These are phyloP conservation scores for Anguilla marmorata DNA, from an alignment of 2,797 vertebrate genomes.

Conservation along the genomic window DNA sequence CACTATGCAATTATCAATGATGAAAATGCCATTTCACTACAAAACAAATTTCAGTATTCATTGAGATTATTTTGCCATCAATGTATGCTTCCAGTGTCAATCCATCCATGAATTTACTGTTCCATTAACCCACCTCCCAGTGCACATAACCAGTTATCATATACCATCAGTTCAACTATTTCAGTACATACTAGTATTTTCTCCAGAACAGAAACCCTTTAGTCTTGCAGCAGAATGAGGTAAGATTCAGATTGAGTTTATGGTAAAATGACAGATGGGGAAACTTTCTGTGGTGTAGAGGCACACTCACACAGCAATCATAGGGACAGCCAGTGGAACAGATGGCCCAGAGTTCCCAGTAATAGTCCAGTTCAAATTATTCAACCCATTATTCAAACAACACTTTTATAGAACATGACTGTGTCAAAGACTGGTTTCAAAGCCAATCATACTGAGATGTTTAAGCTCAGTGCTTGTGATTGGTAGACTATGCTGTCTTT, in stretches of 20 bases:
- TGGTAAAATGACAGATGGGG: constrained; percentile 15
- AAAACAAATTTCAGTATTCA: neutral
- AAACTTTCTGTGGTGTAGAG: neutral
- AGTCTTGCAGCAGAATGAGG: neutral
- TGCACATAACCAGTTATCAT: neutral
- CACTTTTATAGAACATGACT: too few species aligned
- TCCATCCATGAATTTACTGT: neutral
- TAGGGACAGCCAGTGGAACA: neutral
- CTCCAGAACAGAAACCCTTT: neutral
- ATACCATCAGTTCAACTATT: neutral
- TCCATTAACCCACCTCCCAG: neutral
- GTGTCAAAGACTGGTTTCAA: neutral
- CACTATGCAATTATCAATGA: neutral
- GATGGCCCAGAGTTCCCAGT: neutral
- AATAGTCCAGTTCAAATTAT: neutral
- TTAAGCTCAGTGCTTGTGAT: neutral
- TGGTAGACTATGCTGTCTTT: neutral
- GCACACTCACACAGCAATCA: neutral
- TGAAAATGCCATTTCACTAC: neutral
- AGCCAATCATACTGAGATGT: neutral
- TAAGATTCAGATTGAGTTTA: neutral
- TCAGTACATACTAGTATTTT: neutral
- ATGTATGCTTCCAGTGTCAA: neutral
- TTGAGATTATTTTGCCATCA: neutral
- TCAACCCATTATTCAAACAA: neutral